Percentiles rank a stretch among this genome's conserved stretches.
These are phyloP conservation scores for Pheosia tremula DNA, from an alignment of 2,888 invertebrate species.

Conservation along the genomic window DNA sequence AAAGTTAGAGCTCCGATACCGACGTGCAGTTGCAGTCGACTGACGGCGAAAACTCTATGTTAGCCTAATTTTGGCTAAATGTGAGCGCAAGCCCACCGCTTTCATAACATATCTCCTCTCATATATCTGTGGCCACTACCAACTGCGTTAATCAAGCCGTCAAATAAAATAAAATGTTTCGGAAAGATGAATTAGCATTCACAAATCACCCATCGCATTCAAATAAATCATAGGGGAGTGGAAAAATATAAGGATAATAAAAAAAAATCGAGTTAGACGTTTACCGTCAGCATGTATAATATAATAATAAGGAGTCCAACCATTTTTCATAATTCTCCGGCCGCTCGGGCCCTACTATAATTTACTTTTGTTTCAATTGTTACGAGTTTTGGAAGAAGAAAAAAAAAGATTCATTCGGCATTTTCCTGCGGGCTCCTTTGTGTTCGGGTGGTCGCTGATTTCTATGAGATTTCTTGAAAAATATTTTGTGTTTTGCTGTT, in stretches of 20 bases:
- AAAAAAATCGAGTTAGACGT: conserved; percentile 38
- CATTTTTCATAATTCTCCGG: conserved; percentile 73
- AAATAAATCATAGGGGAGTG: conserved; percentile 30
- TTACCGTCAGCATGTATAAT: conserved; percentile 37
- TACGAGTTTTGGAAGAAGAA: conserved; percentile 61
- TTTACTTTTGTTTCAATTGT: conserved; percentile 83
- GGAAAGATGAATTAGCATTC: not conserved
- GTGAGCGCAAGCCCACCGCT: too few species aligned
- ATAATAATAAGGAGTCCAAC: conserved; percentile 45
- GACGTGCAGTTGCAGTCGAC: too few species aligned
- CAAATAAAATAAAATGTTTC: not conserved
- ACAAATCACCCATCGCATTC: conserved; percentile 29
- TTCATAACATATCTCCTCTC: too few species aligned
- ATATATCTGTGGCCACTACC: too few species aligned
- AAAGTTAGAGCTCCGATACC: too few species aligned
- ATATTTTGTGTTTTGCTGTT: conserved; percentile 26
- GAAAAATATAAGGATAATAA: conserved; percentile 14
- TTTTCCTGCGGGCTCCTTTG: conserved; percentile 54
- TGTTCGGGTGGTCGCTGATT: conserved; percentile 44
- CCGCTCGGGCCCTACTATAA: conserved; percentile 59
- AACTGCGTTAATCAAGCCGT: too few species aligned
- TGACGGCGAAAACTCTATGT: too few species aligned
- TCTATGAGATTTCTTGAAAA: conserved; percentile 50
- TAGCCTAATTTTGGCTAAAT: too few species aligned
- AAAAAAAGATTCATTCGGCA: conserved; percentile 67